Conservation (phyloP, 1,140 invertebrate species). For the Macrobrachium nipponense region DNA sequence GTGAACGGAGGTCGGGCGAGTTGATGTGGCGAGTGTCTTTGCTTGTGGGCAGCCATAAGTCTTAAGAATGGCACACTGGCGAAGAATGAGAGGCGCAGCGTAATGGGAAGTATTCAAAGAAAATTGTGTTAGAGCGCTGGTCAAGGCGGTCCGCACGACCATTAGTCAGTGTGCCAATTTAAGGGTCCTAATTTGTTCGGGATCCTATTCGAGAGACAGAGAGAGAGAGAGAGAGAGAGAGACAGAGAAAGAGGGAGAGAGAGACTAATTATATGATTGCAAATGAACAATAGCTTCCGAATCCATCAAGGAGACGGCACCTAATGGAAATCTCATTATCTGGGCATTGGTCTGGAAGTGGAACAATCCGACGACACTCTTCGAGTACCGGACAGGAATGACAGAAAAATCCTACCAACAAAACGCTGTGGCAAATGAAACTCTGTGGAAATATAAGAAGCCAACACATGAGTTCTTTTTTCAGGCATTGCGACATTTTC, state of each 20-base stretch:
- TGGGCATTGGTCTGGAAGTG: background rate
- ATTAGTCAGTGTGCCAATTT: conserved; percentile 42
- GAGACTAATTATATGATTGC: conserved; percentile 22
- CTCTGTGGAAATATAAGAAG: too few relatives aligned
- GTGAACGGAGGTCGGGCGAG: background rate
- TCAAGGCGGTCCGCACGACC: background rate
- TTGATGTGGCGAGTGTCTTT: conserved; percentile 26
- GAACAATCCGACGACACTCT: too few relatives aligned
- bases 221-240: background rate
- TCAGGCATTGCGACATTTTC: too few relatives aligned
- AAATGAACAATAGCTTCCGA: background rate
- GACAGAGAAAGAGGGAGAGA: background rate
- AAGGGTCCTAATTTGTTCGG: conserved; percentile 15
- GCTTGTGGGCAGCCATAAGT: conserved; percentile 45
- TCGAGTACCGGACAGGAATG: too few relatives aligned
- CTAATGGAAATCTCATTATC: conserved; percentile 4
- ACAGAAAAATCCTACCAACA: too few relatives aligned
- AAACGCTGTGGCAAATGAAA: too few relatives aligned
- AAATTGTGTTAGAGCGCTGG: conserved; percentile 17
- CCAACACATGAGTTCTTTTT: too few relatives aligned
- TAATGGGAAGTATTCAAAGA: conserved; percentile 10
- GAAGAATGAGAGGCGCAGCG: conserved; percentile 1
- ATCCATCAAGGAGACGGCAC: background rate
- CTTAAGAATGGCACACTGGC: conserved; percentile 12
- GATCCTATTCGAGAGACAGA: background rate